phyloP scores from a whole-genome alignment of 2,888 invertebrate genomes.

The Chaetogeoica ovagalla region DNA sequence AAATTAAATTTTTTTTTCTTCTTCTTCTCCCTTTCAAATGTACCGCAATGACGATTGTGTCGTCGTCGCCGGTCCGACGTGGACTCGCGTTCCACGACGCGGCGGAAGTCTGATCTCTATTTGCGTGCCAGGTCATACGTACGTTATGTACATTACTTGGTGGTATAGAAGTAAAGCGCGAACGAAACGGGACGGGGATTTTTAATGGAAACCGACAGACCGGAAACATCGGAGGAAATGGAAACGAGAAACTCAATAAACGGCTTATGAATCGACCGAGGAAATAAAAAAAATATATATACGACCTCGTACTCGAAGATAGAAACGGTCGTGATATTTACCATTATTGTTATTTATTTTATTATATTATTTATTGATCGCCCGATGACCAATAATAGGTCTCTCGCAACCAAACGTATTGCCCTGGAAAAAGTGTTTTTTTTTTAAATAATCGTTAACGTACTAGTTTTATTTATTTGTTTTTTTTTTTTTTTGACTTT shows the following conservation, averaged over 20 bases:
- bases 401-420: conserved; percentile 17
- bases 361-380: conserved; percentile 29
- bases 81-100: background rate
- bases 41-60: conserved; percentile 21
- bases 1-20: conserved; percentile 8
- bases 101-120: conserved; percentile 29
- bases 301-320: background rate
- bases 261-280: conserved; percentile 25
- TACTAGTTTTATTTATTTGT: background rate
- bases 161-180: background rate
- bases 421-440: conserved; percentile 6
- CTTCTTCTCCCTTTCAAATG: conserved; percentile 12
- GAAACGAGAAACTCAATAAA: conserved; percentile 51
- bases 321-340: background rate
- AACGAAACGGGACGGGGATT: conserved; percentile 1
- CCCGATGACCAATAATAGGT: conserved; percentile 7
- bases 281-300: conserved; percentile 4
- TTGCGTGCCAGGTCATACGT: background rate
- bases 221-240: conserved; percentile 48
- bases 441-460: conserved; percentile 26
- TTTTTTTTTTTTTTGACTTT: background rate
- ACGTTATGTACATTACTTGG: too few relatives aligned
- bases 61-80: background rate
- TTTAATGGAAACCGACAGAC: conserved; percentile 48
- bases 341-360: background rate